These are phyloP conservation scores for Drosophila repleta DNA, from an alignment of 1,140 invertebrate species.

Conservation along the genomic window DNA sequence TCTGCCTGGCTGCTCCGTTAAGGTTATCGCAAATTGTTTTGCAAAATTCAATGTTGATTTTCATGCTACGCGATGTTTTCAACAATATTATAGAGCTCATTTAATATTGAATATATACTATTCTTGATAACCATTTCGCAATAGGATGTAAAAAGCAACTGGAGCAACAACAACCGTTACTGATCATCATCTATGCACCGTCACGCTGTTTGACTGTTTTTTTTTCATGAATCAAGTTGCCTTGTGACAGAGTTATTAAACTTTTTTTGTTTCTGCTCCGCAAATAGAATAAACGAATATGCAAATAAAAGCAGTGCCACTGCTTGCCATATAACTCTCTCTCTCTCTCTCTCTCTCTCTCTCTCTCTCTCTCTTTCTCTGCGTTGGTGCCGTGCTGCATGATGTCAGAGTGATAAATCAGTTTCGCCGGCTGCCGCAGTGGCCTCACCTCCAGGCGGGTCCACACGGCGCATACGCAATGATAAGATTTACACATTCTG, in stretches of 20 bases:
- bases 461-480: slow-evolving; percentile 6
- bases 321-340: too few relatives aligned
- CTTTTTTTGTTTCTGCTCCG: neutral
- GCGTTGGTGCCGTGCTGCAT: slow-evolving; percentile 25
- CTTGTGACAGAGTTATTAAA: slow-evolving; percentile 6
- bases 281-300: slow-evolving; percentile 1
- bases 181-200: slow-evolving; percentile 1
- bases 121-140: slow-evolving; percentile 33
- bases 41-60: slow-evolving; percentile 64
- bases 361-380: too few relatives aligned
- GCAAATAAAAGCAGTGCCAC: neutral
- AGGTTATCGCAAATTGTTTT: slow-evolving; percentile 74
- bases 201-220: slow-evolving; percentile 25
- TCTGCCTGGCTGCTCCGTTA: slow-evolving; percentile 21
- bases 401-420: slow-evolving; percentile 50
- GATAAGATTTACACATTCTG: slow-evolving; percentile 34
- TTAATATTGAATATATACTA: slow-evolving; percentile 16
- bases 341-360: too few relatives aligned
- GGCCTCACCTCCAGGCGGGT: neutral
- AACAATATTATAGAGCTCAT: slow-evolving; percentile 53
- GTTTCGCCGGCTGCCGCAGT: slow-evolving; percentile 23
- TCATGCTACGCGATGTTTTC: slow-evolving; percentile 44
- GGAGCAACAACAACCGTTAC: slow-evolving; percentile 1
- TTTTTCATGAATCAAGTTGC: slow-evolving; percentile 27
- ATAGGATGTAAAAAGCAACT: neutral